These are phyloP conservation scores for Phoeniculus purpureus DNA, from an alignment of 2,797 vertebrate species.

Conservation along the genomic window DNA sequence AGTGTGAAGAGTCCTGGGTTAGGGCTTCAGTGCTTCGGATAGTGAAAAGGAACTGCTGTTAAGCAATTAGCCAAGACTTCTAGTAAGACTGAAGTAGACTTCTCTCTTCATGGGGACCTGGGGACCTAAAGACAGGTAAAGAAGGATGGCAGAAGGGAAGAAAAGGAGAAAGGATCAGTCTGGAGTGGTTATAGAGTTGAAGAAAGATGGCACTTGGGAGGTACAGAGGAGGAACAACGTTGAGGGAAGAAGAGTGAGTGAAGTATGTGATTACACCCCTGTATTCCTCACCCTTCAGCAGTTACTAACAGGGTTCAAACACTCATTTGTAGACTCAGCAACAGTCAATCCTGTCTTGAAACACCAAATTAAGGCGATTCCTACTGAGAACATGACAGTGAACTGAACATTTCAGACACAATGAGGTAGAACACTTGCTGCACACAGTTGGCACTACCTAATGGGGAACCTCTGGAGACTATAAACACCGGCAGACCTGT, in stretches of 20 bases:
- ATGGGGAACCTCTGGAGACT: not conserved
- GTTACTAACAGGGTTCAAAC: not conserved
- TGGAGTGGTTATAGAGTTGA: not conserved
- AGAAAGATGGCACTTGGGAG: not conserved
- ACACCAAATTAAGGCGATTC: not conserved
- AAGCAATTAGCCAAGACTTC: not conserved
- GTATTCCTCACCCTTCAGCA: not conserved
- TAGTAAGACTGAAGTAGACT: not conserved
- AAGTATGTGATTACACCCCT: not conserved
- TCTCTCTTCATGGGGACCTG: not conserved
- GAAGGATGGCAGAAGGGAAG: not conserved
- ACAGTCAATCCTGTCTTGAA: not conserved
- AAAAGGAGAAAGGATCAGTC: not conserved
- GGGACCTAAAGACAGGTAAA: not conserved
- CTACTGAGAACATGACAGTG: not conserved
- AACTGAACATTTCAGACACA: not conserved
- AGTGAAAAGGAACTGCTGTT: not conserved
- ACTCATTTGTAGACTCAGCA: not conserved
- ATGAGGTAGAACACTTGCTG: not conserved
- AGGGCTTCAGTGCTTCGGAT: not conserved
- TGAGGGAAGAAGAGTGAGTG: not conserved
- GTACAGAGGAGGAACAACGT: not conserved
- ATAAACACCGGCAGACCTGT: not conserved
- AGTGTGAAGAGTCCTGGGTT: not conserved
- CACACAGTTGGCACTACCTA: not conserved